Evolutionary conservation across 2,113 vertebrate species (phyloP).

Genomic region (Albula glossodonta): DNA sequence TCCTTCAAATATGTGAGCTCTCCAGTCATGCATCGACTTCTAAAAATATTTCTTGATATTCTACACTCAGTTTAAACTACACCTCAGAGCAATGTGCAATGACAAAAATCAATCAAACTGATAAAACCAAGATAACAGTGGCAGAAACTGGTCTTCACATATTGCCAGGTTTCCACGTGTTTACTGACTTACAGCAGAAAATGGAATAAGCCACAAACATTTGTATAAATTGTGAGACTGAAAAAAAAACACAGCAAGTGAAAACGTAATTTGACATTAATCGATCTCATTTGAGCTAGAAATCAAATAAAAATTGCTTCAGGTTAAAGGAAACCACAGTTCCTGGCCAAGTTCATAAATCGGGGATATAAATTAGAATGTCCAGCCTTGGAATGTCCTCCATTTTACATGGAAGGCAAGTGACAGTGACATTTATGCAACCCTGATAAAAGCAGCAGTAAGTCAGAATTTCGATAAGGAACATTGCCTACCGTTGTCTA

Average conservation of each 20-base stretch:
- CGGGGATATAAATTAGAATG: background rate
- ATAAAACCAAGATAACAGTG: background rate
- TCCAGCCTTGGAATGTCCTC: background rate
- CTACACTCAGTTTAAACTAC: conserved; percentile 53
- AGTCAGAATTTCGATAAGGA: background rate
- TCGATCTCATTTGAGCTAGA: background rate
- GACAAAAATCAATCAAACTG: background rate
- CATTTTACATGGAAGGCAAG: background rate
- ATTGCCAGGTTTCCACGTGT: background rate
- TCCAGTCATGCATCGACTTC: conserved; percentile 57
- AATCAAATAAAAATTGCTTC: background rate
- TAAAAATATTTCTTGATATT: conserved; percentile 68
- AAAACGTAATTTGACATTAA: background rate
- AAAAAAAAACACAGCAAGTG: background rate
- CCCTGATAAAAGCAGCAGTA: background rate
- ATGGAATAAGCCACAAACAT: background rate
- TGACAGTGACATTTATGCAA: background rate
- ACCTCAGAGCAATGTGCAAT: conserved; percentile 32
- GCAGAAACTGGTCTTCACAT: background rate
- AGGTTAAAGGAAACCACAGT: background rate
- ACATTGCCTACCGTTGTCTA: conserved; percentile 58
- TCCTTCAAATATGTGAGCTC: conserved; percentile 52
- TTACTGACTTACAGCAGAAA: background rate
- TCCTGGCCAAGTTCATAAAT: background rate
- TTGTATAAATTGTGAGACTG: background rate